Evolutionary conservation across 2,113 vertebrate genomes (phyloP), one percentile per base, ranked within the genome.

Genomic region (Clupea harengus): DNA sequence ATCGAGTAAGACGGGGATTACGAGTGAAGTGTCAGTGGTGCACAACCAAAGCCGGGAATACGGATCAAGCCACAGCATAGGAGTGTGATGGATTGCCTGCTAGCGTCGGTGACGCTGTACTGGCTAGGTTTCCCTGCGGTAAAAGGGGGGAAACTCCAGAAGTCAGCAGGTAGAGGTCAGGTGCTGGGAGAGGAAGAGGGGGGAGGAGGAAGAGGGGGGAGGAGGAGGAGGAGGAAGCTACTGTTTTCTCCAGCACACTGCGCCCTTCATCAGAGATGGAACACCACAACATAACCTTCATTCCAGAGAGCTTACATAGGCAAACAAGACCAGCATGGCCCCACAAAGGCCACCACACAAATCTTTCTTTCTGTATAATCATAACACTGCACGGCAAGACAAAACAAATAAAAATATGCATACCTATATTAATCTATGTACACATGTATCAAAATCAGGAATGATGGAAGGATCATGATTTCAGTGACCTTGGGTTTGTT

Each of bases 201-300:
- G 87, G 83, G n/a, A n/a, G n/a, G n/a, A n/a, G n/a, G n/a, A n/a
- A n/a, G n/a, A n/a, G n/a, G n/a, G 78, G 6, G 22, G 57, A 4
- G 57, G 22, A 20, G 89, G 57, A 85, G 87, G 86, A 86, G 72
- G 86, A 81, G 86, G 82, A 44, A 57, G 81, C 82, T 90, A 86
- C 89, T 83, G 88, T 89, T 90, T 86, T 90, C 91, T 90, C 81
- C 85, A n/a, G 91, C 86, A 87, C 90, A 90, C 88, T 92, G 93
- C 91, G 89, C 91, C 89, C 91, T 90, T 92, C 87, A 89, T 91
- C 91, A 92, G 92, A 92, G 89, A 91, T 86, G 84, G 88, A 87
- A 91, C 88, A 89, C 89, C 91, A 89, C 88, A 90, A 89, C 87
- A 89, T 92, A 92, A 94, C 93, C 92, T 94, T 93, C 91, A 91